Evolutionary conservation across 1,140 invertebrate species (phyloP), one percentile per base, ranked within the genome.

Genomic region (Drosophila simulans): DNA sequence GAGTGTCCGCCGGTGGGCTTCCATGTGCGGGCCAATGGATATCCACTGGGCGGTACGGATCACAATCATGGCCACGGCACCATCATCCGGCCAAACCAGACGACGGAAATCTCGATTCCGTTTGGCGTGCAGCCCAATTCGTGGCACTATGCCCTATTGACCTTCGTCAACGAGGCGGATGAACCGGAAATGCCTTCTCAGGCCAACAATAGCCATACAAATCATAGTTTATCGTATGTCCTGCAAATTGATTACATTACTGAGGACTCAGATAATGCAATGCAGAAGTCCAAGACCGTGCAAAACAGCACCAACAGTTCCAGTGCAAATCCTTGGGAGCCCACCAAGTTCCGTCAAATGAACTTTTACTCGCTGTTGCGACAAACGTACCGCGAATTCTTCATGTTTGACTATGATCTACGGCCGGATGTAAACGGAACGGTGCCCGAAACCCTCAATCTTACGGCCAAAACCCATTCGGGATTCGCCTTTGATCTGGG

Each of bases 321-420:
- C 5, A 59, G 74, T 80, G 12, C 62, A 15, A 60, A 77, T 86
- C n/a, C 65, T 17, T 92, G 93, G 73, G 54, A 45, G 4, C 84
- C 91, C 1, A 57, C 49, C 2, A 64, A 49, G 0, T 90, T 83
- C 56, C 78, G 79, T 2, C 66, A 80, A 45, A 92, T 91, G 79
- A 93, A 91, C 59, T 93, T 86, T 86, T 93, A 79, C 55, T 90
- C 93, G n/a, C 90, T 96, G 46, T 93, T 94, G 66, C 93, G 95
- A n/a, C 95, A 95, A 69, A 94, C 95, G 1, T 94, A 94, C 74
- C 94, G 94, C 13, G 94, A 95, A 46, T 96, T 95, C 78, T 96
- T 96, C 78, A 93, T 94, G 11, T 96, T 95, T 74, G 95, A 95
- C 35, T 96, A 95, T 73, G 95, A 95, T 63, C 88, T 96, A 59